Evolutionary conservation across 2,797 vertebrate genomes (phyloP), one percentile per base, ranked within the genome.

Genomic region (Aselliscus stoliczkanus): DNA sequence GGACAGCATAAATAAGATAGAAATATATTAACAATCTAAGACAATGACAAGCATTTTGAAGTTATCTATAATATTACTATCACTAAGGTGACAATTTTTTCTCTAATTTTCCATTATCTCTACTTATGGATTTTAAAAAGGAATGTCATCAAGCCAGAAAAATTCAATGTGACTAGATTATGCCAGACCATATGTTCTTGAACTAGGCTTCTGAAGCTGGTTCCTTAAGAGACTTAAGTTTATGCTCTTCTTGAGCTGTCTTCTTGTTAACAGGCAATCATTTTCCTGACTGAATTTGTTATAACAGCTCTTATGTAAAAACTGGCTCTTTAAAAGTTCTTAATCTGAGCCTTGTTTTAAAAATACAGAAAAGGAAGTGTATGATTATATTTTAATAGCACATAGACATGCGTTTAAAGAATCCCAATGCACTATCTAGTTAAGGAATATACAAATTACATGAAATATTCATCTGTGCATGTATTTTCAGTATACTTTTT

Each of bases 291-390:
- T 93, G 93, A 95, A 91, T 60, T 94, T 93, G 82, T 82, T 52
- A 95, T 82, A 93, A 0, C 62, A 97, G 72, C 93, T 67, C 62
- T 64, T 93, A 95, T 85, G 34, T 23, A 93, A 97, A 97, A 98
- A 97, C 96, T 97, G 95, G 76, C 64, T 93, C 0, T 0, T 83
- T 86, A 96, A 96, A 97, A 94, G 31, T 70, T 80, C 90, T 93
- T 79, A 96, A 3, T 97, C 96, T 94, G 17, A 75, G 58, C 96
- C 92, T 97, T 97, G 73, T 97, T 97, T 97, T 89, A 96, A 87
- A 94, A 97, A 94, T 54, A 69, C 4, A 42, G 6, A 58, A 82
- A 90, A 94, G 76, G 18, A 88, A 62, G 82, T 60, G 60, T 39
- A 17, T 6, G 39, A 44, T 96, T 95, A 84, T 80, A 80, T 75